Percentiles rank a stretch among this genome's conserved stretches.
phyloP scores from a whole-genome alignment of 2,113 vertebrate genomes.

The Pristiophorus japonicus region DNA sequence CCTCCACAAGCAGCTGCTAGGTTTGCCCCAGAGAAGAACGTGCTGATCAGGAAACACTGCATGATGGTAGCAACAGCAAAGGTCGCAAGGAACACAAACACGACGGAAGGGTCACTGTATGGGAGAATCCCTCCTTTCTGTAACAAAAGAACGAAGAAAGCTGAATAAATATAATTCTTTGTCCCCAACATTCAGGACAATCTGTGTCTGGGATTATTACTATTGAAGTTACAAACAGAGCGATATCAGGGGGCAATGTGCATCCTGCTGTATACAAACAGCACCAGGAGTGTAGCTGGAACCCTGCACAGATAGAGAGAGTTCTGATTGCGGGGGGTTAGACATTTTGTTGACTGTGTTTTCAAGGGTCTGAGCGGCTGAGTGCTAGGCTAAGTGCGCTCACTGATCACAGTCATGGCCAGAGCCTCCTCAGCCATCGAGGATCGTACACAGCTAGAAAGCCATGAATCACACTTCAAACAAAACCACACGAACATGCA shows the following conservation, averaged over 20 bases:
- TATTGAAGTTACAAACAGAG: too few species aligned
- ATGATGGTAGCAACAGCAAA: constrained; percentile 82
- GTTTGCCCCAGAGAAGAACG: constrained; percentile 78
- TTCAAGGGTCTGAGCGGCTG: too few species aligned
- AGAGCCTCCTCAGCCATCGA: neutral
- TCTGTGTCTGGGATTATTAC: neutral
- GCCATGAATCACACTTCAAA: neutral
- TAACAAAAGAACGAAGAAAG: neutral
- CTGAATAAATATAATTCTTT: neutral
- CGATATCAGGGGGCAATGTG: too few species aligned
- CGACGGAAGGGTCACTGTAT: constrained; percentile 67
- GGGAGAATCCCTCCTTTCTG: constrained; percentile 80
- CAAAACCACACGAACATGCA: neutral
- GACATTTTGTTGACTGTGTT: neutral
- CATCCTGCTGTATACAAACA: too few species aligned
- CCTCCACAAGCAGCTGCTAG: constrained; percentile 79
- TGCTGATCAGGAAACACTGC: constrained; percentile 84
- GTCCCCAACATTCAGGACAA: neutral
- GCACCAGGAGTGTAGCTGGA: too few species aligned
- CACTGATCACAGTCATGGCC: neutral
- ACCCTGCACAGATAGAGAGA: too few species aligned
- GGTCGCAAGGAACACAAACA: constrained; percentile 75
- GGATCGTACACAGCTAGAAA: neutral
- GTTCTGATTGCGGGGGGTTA: too few species aligned
- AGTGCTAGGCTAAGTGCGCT: neutral